Base-by-base conservation (phyloP, 2,797 vertebrate species). In the Coranthus polyacanthus region DNA sequence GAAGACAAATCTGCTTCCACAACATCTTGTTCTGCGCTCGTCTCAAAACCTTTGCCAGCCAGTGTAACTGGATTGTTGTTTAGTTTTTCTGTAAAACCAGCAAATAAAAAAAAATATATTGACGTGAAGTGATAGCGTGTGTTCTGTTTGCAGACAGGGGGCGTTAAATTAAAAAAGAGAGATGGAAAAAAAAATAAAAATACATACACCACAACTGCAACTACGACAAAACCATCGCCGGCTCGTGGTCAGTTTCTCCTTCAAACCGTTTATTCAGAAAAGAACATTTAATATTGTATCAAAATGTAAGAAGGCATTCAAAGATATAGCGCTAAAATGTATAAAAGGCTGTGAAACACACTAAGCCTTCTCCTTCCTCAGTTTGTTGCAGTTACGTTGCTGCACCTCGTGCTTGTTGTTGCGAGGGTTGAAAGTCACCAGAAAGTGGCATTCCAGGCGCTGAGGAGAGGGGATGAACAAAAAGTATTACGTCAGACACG, bases 361-460 rank as follows among this genome's bases (percentile, higher is more conserved):
- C 71, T 70, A 65, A 21, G 8, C 43, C 5, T 9, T 54, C 8
- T 62, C 9, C 20, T 0, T 0, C 6, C 0, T 0, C 2, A 55
- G 0, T 54, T 68, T 93, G 4, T 2, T 72, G 82, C 93, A 94
- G 13, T 34, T 68, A 0, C 37, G 10, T 0, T 0, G 4, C 9
- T 60, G 3, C 63, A 88, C n/a, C 9, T 56, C 6, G 10, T 85
- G 64, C 42, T 68, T 54, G n/a, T 74, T 16, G 18, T 61, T 72
- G 26, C 15, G 54, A 12, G 42, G 78, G 67, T 92, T 6, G 8
- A 75, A 66, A 5, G 45, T 4, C 57, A 94, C 82, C 0, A 39
- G 22, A 53, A 92, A 92, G 8, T 15, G 17, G 43, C 94, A 94
- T 1, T 39, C 64, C 52, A 92, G 15, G 1, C 62, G 56, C 94